Percentiles rank a stretch among this genome's conserved stretches.
Conservation (phyloP, 2,888 invertebrate genomes). For the Lathronympha strigana region DNA sequence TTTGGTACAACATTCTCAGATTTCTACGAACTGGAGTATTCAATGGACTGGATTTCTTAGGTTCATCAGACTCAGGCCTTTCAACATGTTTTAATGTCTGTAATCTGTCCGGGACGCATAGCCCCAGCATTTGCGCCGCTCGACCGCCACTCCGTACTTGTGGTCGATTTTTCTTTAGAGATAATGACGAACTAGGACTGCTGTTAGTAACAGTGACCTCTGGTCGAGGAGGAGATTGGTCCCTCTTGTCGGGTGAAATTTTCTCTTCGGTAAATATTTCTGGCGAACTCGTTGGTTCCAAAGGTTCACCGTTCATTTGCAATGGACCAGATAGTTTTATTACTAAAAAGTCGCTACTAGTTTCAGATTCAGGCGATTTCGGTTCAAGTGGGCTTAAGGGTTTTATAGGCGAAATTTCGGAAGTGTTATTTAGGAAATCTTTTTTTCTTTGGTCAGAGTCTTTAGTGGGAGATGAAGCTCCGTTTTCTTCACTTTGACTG, state of each 20-base stretch:
- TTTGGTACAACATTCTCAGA: conserved; percentile 66
- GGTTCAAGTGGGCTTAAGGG: conserved; percentile 68
- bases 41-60: conserved; percentile 56
- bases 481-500: conserved; percentile 48
- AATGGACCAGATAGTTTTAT: conserved; percentile 71
- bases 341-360: conserved; percentile 68
- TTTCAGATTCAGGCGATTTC: conserved; percentile 66
- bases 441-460: conserved; percentile 70
- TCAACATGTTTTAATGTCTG: conserved; percentile 58
- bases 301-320: conserved; percentile 71
- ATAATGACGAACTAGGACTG: conserved; percentile 71
- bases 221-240: conserved; percentile 71
- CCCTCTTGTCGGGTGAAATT: conserved; percentile 69
- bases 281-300: conserved; percentile 68
- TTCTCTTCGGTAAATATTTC: conserved; percentile 80
- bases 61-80: conserved; percentile 58
- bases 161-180: conserved; percentile 72
- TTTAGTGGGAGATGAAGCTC: conserved; percentile 69
- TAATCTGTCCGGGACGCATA: conserved; percentile 68
- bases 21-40: conserved; percentile 67
- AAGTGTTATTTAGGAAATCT: conserved; percentile 83
- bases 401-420: conserved; percentile 86
- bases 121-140: conserved; percentile 77
- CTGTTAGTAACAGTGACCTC: conserved; percentile 54
- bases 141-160: conserved; percentile 69